Base-by-base conservation (phyloP, 2,888 invertebrate genomes). In the Hydroisotoma schaefferi region DNA sequence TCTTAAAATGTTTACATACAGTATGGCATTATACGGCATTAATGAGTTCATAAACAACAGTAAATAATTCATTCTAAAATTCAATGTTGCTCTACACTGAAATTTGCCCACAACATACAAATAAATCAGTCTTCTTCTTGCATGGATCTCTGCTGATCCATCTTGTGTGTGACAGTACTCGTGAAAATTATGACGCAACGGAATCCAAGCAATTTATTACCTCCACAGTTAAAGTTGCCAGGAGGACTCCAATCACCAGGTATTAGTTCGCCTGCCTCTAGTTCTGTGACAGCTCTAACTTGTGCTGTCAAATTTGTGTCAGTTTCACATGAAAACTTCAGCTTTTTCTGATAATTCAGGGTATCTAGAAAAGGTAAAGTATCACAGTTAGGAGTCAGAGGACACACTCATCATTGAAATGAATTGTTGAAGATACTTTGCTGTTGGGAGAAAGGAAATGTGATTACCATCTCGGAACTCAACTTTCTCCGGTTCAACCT, bases 181-280 rank as follows among this genome's bases (percentile, higher is more conserved):
- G 40, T 18, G 40, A 40, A 40, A 40, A 40, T 4, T 15, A 40
- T 15, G 15, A 27, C n/a, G n/a, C 26, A 25, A n/a, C 52, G 15
- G 23, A 23, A 46, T 23, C 15, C 29, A n/a, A 26, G 22, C 33
- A 37, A 44, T 23, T 12, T 4, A 20, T 38, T 29, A 71, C 72
- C 69, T 46, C 60, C 63, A 58, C 72, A 72, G 8, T 44, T 63
- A n/a, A 63, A 61, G 26, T 59, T 57, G 28, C 67, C 69, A 27
- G 59, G 59, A n/a, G 65, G 63, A 63, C 69, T 70, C 71, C 71
- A 72, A 3, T 57, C 56, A n/a, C 71, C 69, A 49, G 48, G 47
- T 2, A 71, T 20, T 22, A 57, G 47, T 15, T 63, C 54, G 2
- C 57, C 58, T 27, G 40, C 40, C 10, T 52, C 47, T 26, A 60